These are phyloP conservation scores for Agrotis segetum DNA, from an alignment of 2,888 invertebrate species.

Conservation along the genomic window DNA sequence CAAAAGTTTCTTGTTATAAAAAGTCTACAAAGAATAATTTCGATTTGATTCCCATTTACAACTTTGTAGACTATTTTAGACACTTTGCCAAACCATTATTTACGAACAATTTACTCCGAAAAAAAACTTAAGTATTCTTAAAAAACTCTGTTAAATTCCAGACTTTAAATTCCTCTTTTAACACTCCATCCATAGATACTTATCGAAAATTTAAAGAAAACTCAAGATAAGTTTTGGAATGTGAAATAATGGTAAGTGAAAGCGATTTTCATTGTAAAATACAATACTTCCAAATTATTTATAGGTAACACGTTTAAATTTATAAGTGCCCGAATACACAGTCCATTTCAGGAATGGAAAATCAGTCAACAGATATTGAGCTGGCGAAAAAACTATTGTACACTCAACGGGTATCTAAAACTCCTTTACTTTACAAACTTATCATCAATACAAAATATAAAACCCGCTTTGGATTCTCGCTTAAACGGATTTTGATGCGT, in stretches of 20 bases:
- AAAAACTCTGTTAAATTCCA: conserved; percentile 20
- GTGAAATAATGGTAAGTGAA: neutral
- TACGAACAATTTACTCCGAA: conserved; percentile 34
- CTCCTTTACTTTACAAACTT: no score
- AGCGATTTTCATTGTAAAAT: conserved; percentile 2
- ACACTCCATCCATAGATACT: neutral
- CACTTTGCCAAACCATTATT: conserved; percentile 27
- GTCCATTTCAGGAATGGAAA: neutral
- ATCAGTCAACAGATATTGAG: neutral
- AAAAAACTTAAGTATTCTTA: conserved; percentile 21
- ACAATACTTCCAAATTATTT: neutral
- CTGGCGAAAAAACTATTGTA: no score
- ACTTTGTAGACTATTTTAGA: conserved; percentile 15
- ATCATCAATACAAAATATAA: no score
- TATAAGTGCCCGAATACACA: conserved; percentile 21
- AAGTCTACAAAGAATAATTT: conserved; percentile 24
- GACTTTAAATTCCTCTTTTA: neutral
- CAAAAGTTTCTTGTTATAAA: conserved; percentile 6
- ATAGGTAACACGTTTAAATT: neutral
- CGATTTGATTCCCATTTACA: conserved; percentile 16
- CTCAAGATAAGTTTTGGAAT: neutral
- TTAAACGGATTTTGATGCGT: no score
- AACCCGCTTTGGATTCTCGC: no score
- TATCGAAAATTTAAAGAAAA: conserved; percentile 7
- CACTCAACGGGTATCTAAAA: neutral